Evolutionary conservation across 2,113 vertebrate species (phyloP), one percentile per base, ranked within the genome.

Genomic region (Lipotes vexillifer): DNA sequence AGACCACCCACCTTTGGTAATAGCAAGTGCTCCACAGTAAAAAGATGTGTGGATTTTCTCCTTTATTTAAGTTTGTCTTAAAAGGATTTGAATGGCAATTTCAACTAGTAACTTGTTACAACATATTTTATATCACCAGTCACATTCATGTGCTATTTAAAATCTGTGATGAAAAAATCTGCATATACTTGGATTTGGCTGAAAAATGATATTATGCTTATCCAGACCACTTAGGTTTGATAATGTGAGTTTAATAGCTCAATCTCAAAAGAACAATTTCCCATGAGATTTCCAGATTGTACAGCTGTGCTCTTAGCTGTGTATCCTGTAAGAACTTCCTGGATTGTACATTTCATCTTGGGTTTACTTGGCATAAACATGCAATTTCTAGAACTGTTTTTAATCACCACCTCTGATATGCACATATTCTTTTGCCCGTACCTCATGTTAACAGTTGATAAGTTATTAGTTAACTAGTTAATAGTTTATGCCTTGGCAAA

Each of bases 31-130:
- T 92, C 46, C 20, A 65, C 25, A 17, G 36, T 75, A 69, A 93
- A 97, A 91, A 31, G 23, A 77, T 90, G 9, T 87, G 46, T 95
- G 72, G 27, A 69, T 82, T 94, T 94, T 88, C 46, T 20, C 38
- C 14, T 88, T 97, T 96, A 68, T 90, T 98, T 93, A 90, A 82
- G 25, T 93, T 93, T 77, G 20, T 81, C 55, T 91, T 94, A 78
- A 96, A 96, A 95, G 33, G 71, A 96, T 94, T 87, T 71, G 21
- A 74, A 88, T 57, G 29, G 55, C 74, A 91, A 94, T 97, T 97
- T 97, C 49, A 88, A 78, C 59, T 21, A 82, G 21, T 36, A 90
- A 95, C 46, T 95, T 96, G 72, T 91, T 95, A 90, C 38, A 95
- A 86, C 72, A 75, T 31, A 94, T 94, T 90, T 96, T 92, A 36